These are phyloP conservation scores for Drosophila elegans DNA, from an alignment of 1,140 invertebrate species.

Conservation along the genomic window DNA sequence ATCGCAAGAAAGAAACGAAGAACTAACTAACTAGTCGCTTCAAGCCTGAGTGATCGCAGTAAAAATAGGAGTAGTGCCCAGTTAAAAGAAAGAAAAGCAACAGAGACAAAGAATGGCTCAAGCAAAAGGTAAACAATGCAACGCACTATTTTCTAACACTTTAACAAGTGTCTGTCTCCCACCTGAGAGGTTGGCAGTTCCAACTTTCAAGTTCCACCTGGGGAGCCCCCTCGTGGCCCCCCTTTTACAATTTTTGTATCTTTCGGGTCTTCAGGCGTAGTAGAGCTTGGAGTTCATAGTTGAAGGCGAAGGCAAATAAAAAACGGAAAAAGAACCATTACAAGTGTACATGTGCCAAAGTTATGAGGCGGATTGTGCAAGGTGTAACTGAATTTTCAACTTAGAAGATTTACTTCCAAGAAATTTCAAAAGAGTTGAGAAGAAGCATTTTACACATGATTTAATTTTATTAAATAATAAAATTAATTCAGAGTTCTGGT, in stretches of 20 bases:
- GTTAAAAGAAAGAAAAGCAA: constrained; percentile 47
- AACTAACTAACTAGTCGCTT: constrained; percentile 62
- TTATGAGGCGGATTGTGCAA: constrained; percentile 32
- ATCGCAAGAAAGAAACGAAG: constrained; percentile 54
- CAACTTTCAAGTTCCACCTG: constrained; percentile 64
- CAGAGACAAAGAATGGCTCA: constrained; percentile 60
- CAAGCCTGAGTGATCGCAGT: constrained; percentile 73
- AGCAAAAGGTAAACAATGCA: constrained; percentile 82
- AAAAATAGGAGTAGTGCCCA: constrained; percentile 60
- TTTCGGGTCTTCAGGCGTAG: constrained; percentile 65
- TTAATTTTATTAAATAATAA: too few relatives aligned
- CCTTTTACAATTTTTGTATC: neutral
- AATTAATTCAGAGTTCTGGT: too few relatives aligned
- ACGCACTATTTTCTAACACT: constrained; percentile 83
- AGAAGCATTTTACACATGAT: too few relatives aligned
- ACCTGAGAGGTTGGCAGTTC: constrained; percentile 42
- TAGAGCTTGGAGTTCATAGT: constrained; percentile 81
- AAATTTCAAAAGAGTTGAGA: neutral
- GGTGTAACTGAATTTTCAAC: constrained; percentile 1
- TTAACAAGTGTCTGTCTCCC: constrained; percentile 72
- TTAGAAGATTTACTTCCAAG: neutral
- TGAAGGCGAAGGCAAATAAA: constrained; percentile 70
- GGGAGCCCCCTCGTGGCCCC: constrained; percentile 3
- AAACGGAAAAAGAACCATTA: constrained; percentile 42
- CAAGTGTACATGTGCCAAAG: constrained; percentile 41